A percentile compares a stretch with the other conserved stretches of the same genome.
phyloP scores from a whole-genome alignment of 2,797 vertebrate species.

The Sus cebifrons region DNA sequence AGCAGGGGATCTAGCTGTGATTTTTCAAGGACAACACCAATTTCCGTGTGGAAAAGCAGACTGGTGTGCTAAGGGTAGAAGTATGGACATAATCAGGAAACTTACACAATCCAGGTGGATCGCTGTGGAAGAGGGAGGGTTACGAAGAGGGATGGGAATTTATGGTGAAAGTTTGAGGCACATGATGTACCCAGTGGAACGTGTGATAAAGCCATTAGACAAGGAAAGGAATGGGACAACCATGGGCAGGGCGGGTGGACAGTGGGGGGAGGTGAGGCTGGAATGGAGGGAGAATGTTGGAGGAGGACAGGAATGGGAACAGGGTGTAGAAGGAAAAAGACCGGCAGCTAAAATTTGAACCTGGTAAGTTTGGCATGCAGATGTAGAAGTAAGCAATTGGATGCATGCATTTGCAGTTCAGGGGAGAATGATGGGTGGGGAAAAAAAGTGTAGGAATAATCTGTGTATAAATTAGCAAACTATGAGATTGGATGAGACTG shows the following conservation, averaged over 20 bases:
- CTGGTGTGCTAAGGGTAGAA: background rate
- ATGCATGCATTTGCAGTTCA: background rate
- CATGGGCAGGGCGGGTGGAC: background rate
- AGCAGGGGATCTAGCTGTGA: background rate
- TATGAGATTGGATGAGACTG: background rate
- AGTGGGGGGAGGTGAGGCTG: too few relatives aligned
- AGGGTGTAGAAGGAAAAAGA: background rate
- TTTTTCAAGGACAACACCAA: background rate
- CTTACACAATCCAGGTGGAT: background rate
- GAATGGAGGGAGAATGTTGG: background rate
- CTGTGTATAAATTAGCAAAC: background rate
- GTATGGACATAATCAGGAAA: background rate
- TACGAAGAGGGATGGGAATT: background rate
- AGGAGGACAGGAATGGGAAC: background rate
- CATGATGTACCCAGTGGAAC: background rate
- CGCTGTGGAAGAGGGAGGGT: background rate
- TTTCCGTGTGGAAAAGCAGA: background rate
- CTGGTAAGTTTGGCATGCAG: background rate
- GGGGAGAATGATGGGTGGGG: background rate
- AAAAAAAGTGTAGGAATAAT: background rate
- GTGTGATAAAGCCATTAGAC: background rate
- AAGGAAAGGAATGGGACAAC: background rate
- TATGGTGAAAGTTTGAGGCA: background rate
- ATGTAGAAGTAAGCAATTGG: background rate
- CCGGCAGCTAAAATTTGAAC: background rate